Evolutionary conservation across 2,888 invertebrate species (phyloP).

Genomic region (Tachystola acroxantha): DNA sequence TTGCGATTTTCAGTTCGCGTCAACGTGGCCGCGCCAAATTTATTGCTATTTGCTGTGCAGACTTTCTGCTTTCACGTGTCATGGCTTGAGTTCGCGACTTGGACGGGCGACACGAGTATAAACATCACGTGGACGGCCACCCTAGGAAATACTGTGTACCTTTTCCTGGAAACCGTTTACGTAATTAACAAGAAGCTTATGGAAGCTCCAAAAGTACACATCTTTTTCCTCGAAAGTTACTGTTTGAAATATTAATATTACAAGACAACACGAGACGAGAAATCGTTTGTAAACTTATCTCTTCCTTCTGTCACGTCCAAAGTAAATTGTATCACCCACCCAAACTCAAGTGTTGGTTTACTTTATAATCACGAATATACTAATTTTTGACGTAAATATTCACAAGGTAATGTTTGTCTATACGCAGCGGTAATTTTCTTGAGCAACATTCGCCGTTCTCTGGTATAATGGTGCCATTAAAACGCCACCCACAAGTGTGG

Average conservation of each 20-base stretch:
- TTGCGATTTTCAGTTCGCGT: constrained; percentile 61
- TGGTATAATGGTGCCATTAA: constrained; percentile 66
- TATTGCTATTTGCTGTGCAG: constrained; percentile 64
- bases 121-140: constrained; percentile 12
- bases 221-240: no score
- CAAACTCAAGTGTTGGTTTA: constrained; percentile 10
- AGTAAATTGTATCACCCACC: no score
- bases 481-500: constrained; percentile 70
- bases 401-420: constrained; percentile 38
- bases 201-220: no score
- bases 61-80: constrained; percentile 65
- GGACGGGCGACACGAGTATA: no score
- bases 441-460: constrained; percentile 60
- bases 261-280: no score
- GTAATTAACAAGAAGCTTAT: no score
- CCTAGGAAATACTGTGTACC: no score
- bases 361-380: constrained; percentile 15
- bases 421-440: constrained; percentile 59
- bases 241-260: no score
- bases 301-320: no score
- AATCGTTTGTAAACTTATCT: no score
- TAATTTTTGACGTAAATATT: constrained; percentile 1
- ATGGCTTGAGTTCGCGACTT: constrained; percentile 44
- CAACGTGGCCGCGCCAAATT: constrained; percentile 62
- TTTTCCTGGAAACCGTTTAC: no score